Base-by-base conservation (phyloP, 2,113 vertebrate genomes). In the Thalassoma bifasciatum region DNA sequence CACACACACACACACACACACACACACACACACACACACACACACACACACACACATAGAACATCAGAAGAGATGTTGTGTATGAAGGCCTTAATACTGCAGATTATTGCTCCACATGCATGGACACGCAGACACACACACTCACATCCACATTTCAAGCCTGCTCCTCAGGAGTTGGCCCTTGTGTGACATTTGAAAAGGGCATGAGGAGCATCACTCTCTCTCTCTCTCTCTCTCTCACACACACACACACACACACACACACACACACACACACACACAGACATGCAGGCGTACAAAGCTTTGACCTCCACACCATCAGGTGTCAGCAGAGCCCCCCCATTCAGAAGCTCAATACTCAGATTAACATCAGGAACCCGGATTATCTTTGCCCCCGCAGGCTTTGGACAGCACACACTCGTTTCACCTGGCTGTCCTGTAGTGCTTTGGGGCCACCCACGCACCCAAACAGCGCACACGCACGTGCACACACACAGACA, bases 181-280 rank as follows among this genome's bases (percentile, higher is more conserved):
- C 84, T 87, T 90, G 62, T 82, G 79, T 92, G 91, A 93, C 91
- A 92, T 93, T 93, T 93, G 70, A 65, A 92, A 92, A 93, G 92
- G 90, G 88, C 88, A 90, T 61, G 78, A 59, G 87, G 77, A 75
- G 80, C 72, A 81, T 81, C 79, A 72, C 77, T 72, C n/a, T n/a
- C n/a, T n/a, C n/a, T n/a, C n/a, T n/a, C n/a, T n/a, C n/a, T n/a
- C n/a, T n/a, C n/a, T n/a, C n/a, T n/a, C n/a, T n/a, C 84, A 70
- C 47, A 66, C 75, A 60, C 67, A 82, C 71, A 68, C 34, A 72
- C 34, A 71, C 63, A 60, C 51, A 73, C 50, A 34, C 53, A 66
- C 84, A 70, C 47, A 66, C 75, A 60, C 67, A 82, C 71, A 68
- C 34, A 72, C 34, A 71, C 63, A 60, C 51, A 73, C 50, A 34